Percentiles rank a stretch among this genome's conserved stretches.
Conservation (phyloP, 2,797 vertebrate species). For the Hippopotamyrus pictus region DNA sequence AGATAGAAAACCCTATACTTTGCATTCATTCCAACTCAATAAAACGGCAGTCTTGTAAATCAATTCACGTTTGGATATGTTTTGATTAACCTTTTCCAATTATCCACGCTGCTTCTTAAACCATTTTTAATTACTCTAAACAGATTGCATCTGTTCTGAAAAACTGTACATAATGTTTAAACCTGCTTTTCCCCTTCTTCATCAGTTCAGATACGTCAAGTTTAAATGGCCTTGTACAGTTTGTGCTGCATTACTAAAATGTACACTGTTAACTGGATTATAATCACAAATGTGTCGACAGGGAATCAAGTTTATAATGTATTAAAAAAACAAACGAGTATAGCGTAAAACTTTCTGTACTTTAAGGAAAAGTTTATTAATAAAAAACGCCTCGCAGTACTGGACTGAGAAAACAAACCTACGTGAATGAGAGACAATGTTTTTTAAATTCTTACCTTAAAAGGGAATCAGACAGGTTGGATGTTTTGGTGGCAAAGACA, state of each 20-base stretch:
- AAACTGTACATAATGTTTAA: conserved; percentile 16
- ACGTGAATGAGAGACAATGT: background rate
- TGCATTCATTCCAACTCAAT: conserved; percentile 49
- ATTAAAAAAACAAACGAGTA: background rate
- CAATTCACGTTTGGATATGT: conserved; percentile 70
- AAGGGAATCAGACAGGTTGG: conserved; percentile 38
- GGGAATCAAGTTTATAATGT: background rate
- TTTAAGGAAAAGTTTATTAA: conserved; percentile 20
- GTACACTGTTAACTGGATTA: conserved; percentile 21
- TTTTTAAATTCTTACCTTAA: conserved; percentile 52
- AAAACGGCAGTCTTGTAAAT: conserved; percentile 48
- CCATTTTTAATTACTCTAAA: conserved; percentile 43
- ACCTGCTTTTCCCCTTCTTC: background rate
- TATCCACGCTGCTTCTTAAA: conserved; percentile 40
- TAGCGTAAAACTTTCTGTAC: conserved; percentile 38
- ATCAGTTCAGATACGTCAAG: conserved; percentile 1
- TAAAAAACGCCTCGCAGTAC: background rate
- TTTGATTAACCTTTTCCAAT: conserved; percentile 62
- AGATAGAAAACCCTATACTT: conserved; percentile 45
- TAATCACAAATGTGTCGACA: background rate
- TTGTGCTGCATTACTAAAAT: conserved; percentile 22
- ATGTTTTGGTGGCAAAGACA: conserved; percentile 33
- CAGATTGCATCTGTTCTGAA: conserved; percentile 26
- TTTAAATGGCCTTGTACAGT: conserved; percentile 12
- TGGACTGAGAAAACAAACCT: conserved; percentile 6